Base-by-base conservation (phyloP, 2,113 vertebrate species). In the Pangasianodon gigas region DNA sequence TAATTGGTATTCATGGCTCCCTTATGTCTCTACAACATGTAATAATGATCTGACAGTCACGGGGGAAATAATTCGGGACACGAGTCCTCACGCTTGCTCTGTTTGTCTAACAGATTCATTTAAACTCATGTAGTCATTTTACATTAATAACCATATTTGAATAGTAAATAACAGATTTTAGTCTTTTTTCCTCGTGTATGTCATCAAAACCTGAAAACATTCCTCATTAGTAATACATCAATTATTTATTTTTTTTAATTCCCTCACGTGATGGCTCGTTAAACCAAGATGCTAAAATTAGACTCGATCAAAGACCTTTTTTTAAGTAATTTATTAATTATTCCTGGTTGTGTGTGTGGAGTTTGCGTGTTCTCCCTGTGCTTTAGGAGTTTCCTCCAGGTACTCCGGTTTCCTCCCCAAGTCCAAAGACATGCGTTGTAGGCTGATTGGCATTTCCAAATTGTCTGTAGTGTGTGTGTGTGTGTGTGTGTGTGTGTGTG, bases 1-100 rank as follows among this genome's bases (percentile, higher is more conserved):
- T 95, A 94, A 96, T 96, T 95, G 94, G 93, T 95, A 95, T 96
- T 95, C 94, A 95, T 94, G 94, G 93, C 92, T 93, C 92, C 87
- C 77, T 60, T 84, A 88, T 86, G 88, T 88, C 85, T 79, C 90
- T 87, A 90, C 84, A 91, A 85, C 89, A 87, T 87, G 90, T 89
- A 85, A 92, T 92, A 93, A 93, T 90, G 84, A 90, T 90, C 84
- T 93, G 88, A 91, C 87, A 92, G 82, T 92, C 92, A 88, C 83
- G 37, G 74, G 88, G 90, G 88, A 90, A 89, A 90, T 89, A 87
- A 84, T 51, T 26, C 26, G 46, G 44, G 56, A 88, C 74, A 58
- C 56, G 75, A 81, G 60, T 86, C 75, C 85, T 82, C 54, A 58
- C 82, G 24, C 48, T 29, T 24, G 0, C 2, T 58, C 52, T 60